phyloP scores from a whole-genome alignment of 2,888 invertebrate genomes.

The Amiota minor region DNA sequence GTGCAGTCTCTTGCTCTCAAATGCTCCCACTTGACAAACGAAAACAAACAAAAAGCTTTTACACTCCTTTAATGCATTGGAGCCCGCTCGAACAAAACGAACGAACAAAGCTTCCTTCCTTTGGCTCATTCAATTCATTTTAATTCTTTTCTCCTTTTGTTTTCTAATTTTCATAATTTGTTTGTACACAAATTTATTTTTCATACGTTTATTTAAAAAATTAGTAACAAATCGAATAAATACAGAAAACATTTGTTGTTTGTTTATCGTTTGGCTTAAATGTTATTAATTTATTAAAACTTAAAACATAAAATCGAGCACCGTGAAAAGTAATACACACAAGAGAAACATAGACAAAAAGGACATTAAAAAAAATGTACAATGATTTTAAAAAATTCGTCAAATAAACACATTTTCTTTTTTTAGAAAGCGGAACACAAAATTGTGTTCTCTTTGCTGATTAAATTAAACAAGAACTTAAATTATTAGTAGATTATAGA shows the following conservation, averaged over 20 bases:
- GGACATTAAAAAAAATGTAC: conserved; percentile 42
- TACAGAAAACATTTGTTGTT: conserved; percentile 56
- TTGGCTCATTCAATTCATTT: background rate
- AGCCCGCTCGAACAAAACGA: no score
- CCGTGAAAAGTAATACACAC: conserved; percentile 49
- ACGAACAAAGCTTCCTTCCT: background rate
- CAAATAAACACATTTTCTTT: background rate
- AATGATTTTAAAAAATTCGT: background rate
- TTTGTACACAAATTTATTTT: conserved; percentile 29
- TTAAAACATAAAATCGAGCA: conserved; percentile 64
- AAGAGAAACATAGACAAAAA: conserved; percentile 43
- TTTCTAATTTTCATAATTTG: conserved; percentile 16
- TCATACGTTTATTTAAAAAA: conserved; percentile 42
- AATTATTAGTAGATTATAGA: background rate
- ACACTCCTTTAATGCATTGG: conserved; percentile 6
- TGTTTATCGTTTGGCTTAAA: conserved; percentile 48
- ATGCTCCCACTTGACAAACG: no score
- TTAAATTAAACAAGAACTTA: background rate
- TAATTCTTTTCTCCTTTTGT: background rate
- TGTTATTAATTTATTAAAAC: conserved; percentile 57
- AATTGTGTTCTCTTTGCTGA: background rate
- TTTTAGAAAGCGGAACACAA: background rate
- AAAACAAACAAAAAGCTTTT: conserved; percentile 24
- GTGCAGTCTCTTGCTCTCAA: conserved; percentile 56
- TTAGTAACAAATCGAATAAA: conserved; percentile 62